Conservation (phyloP, 1,140 invertebrate genomes). For the Pseudachorutes palmiensis region DNA sequence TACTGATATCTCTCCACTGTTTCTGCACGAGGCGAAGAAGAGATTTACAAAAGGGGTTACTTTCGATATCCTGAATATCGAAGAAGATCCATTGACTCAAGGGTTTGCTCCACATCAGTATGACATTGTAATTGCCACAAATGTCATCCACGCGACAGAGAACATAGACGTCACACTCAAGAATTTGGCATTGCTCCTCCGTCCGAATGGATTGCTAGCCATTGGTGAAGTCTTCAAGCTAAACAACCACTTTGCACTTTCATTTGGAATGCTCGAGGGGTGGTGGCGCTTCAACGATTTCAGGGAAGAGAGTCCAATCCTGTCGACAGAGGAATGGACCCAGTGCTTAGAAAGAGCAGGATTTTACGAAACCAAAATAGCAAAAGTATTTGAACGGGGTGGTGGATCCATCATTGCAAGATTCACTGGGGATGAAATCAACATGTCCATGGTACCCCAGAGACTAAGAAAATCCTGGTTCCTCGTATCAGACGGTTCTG, state of each 20-base stretch:
- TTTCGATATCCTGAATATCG: conserved; percentile 4
- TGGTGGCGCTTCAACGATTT: not conserved
- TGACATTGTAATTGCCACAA: conserved; percentile 10
- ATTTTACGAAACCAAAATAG: not conserved
- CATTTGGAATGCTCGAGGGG: not conserved
- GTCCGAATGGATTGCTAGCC: not conserved
- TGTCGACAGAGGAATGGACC: not conserved
- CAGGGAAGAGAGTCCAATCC: not conserved
- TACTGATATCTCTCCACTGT: conserved; percentile 12
- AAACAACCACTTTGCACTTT: not conserved
- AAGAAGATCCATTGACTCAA: conserved; percentile 10
- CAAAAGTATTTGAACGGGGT: not conserved
- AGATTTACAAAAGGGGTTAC: not conserved
- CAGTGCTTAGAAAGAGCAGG: not conserved
- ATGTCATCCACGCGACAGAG: conserved; percentile 12
- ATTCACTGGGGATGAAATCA: not conserved
- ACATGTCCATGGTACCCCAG: not conserved
- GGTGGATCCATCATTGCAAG: not conserved
- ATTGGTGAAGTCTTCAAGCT: not conserved
- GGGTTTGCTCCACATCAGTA: conserved; percentile 15
- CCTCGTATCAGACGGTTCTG: not conserved
- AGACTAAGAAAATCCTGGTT: too few relatives aligned
- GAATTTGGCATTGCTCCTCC: not conserved
- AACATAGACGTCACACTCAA: not conserved
- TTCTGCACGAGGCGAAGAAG: not conserved